Percentiles rank a stretch among this genome's conserved stretches.
These are phyloP conservation scores for Octopus sinensis DNA, from an alignment of 1,140 invertebrate genomes.

Conservation along the genomic window DNA sequence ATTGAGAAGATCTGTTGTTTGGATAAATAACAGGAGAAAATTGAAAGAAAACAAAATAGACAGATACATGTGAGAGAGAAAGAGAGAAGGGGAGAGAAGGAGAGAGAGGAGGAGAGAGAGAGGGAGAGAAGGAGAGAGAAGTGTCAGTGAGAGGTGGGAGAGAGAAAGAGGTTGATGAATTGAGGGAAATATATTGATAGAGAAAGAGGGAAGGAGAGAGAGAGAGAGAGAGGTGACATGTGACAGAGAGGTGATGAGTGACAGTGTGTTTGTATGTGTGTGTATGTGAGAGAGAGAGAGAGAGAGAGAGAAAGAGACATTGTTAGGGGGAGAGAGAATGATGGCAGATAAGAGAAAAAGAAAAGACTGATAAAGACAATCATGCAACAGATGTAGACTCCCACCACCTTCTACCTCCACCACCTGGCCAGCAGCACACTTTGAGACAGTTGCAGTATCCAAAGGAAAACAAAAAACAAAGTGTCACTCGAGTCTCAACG, in stretches of 20 bases:
- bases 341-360: not conserved
- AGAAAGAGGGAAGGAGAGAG: slow-evolving; percentile 24
- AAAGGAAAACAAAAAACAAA: not conserved
- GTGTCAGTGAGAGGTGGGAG: not conserved
- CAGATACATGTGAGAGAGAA: not conserved
- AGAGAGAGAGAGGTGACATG: slow-evolving; percentile 10
- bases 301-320: slow-evolving; percentile 13
- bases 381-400: not conserved
- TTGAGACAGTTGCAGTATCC: not conserved
- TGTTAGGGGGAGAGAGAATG: not conserved
- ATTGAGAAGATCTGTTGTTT: too few species aligned
- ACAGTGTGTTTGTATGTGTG: not conserved
- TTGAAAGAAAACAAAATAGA: not conserved
- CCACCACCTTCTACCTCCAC: not conserved
- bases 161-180: not conserved
- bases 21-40: not conserved
- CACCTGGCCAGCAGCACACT: not conserved
- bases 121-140: not conserved
- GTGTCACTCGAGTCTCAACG: too few species aligned
- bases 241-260: not conserved
- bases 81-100: not conserved
- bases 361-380: not conserved
- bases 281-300: slow-evolving; percentile 11
- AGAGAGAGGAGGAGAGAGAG: not conserved
- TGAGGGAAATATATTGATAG: slow-evolving; percentile 16